phyloP scores from a whole-genome alignment of 1,140 invertebrate genomes.

The Drosophila rufa region DNA sequence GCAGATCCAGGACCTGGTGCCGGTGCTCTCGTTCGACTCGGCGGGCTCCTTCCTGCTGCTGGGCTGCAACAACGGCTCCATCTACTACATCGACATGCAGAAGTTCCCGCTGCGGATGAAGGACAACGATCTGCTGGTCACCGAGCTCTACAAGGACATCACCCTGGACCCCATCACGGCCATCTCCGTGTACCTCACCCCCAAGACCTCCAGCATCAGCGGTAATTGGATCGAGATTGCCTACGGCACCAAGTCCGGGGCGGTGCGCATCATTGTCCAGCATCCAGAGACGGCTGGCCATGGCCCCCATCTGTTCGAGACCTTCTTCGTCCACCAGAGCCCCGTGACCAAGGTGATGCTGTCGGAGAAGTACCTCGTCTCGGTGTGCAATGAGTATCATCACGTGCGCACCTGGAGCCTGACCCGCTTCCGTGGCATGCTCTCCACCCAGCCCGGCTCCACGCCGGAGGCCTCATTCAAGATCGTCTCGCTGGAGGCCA shows the following conservation, averaged over 20 bases:
- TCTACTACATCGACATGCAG: conserved; percentile 99
- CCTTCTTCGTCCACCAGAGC: conserved; percentile 98
- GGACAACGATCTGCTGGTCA: conserved; percentile 98
- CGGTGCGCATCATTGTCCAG: conserved; percentile 98
- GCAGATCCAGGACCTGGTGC: conserved; percentile 98
- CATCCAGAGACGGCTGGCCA: conserved; percentile 99
- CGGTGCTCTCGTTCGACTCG: conserved; percentile 97
- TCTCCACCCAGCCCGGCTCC: conserved; percentile 98
- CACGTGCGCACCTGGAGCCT: conserved; percentile 99
- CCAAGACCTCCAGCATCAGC: conserved; percentile 96
- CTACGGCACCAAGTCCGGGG: conserved; percentile 98
- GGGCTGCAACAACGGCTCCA: conserved; percentile 98
- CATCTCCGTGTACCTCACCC: conserved; percentile 99
- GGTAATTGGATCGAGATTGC: conserved; percentile 99
- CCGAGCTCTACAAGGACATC: conserved; percentile 97
- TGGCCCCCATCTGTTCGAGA: conserved; percentile 98
- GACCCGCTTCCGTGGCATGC: conserved; percentile 97
- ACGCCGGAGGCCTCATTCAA: conserved; percentile 98
- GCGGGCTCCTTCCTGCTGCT: conserved; percentile 97
- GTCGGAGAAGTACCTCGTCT: conserved; percentile 98
- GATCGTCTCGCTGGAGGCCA: conserved; percentile 87
- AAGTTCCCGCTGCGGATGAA: conserved; percentile 99
- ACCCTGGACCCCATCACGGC: conserved; percentile 98
- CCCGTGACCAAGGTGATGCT: conserved; percentile 97
- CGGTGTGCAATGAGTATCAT: conserved; percentile 98